Percentiles rank a stretch among this genome's conserved stretches.
Conservation (phyloP, 2,113 vertebrate genomes). For the Nibea coibor region DNA sequence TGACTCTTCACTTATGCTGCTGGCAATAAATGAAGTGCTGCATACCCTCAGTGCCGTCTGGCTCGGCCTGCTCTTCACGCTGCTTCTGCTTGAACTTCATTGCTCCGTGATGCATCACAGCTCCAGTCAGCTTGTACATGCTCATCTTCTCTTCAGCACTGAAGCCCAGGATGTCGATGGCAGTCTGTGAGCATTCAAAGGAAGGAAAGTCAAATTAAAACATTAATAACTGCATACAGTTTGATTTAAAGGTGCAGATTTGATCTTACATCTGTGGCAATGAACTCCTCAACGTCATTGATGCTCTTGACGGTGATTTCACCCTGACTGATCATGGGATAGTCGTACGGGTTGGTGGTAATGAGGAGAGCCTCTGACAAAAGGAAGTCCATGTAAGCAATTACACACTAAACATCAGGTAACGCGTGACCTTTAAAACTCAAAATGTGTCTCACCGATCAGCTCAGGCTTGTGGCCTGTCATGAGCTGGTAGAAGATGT, state of each 20-base stretch:
- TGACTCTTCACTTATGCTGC: background rate
- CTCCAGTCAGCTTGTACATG: constrained; percentile 90
- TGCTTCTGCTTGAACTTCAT: constrained; percentile 94
- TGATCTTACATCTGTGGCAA: constrained; percentile 74
- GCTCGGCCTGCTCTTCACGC: constrained; percentile 91
- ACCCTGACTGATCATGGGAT: constrained; percentile 78
- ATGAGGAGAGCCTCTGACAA: constrained; percentile 80
- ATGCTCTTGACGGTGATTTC: constrained; percentile 81
- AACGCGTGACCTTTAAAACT: background rate
- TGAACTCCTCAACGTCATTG: constrained; percentile 74
- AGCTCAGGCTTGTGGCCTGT: constrained; percentile 83
- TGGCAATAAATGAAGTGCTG: background rate
- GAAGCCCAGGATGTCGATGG: constrained; percentile 86
- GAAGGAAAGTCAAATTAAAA: background rate
- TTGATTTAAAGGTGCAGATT: background rate
- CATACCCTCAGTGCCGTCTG: constrained; percentile 90
- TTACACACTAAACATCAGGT: background rate
- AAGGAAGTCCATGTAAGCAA: background rate
- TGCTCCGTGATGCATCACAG: constrained; percentile 90
- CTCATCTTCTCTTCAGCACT: constrained; percentile 86
- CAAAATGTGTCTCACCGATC: constrained; percentile 61
- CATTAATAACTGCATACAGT: background rate
- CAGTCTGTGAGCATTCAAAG: constrained; percentile 64
- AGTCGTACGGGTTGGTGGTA: constrained; percentile 78
- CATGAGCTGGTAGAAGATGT: constrained; percentile 84